Evolutionary conservation across 1,140 invertebrate genomes (phyloP), one percentile per base, ranked within the genome.

Genomic region (Artemia franciscana): DNA sequence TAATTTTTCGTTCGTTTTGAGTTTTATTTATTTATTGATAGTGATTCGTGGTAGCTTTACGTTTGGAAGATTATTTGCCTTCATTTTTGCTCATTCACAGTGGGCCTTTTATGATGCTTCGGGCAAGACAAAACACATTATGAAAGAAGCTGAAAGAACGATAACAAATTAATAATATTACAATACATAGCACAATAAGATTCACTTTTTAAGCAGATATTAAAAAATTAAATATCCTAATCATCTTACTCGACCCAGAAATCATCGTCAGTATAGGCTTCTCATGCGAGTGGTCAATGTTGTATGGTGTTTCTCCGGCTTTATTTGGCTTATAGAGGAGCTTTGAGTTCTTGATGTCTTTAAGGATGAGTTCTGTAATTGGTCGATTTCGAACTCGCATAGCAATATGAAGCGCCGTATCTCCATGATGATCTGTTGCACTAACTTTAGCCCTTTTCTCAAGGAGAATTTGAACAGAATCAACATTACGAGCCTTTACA

Each of bases 311-410:
- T 73, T 98, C 93, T 25, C 92, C 91, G 24, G 84, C 78, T 70
- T 89, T 85, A 73, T 98, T 98, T 5, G 91, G 91, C 67, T 90
- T 78, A 74, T 98, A 98, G 7, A 98, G 73, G 58, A 98, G 75
- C 70, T 96, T 92, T 71, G 90, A 93, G 71, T 98, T 86, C 73
- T 94, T 92, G 9, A 93, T 93, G 76, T 97, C 96, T 21, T 91
- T 78, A 7, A 98, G 75, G 9, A 98, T 76, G 56, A 95, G 85
- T 76, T 98, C 94, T 2, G 96, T 89, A 67, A 98, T 94, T 30
- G 75, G 70, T 66, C 77, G 92, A 23, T 89, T 93, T 59, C 91
- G 76, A 0, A 91, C 91, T 64, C 95, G 76, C 83, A 98, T 91
- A 0, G 93, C 90, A 64, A 98, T 91, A 73, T 98, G 95, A 23